These are phyloP conservation scores for Empidonax alnorum DNA, from an alignment of 2,113 vertebrate species.

Conservation along the genomic window DNA sequence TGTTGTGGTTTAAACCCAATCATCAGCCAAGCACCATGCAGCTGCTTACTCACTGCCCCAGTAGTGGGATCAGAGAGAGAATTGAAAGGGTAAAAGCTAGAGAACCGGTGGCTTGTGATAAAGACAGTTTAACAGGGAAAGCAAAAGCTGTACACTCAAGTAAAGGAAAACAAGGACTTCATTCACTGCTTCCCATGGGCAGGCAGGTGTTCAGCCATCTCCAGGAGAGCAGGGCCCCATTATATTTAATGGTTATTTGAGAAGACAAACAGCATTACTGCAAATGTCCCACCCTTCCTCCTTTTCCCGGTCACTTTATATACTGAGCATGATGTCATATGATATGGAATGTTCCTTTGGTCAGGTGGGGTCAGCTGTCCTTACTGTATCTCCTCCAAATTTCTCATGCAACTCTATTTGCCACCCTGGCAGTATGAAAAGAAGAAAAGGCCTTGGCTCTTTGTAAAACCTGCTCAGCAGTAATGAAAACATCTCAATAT, in stretches of 20 bases:
- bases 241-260: not conserved
- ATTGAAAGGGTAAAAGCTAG: not conserved
- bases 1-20: not conserved
- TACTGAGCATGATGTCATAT: not conserved
- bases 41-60: not conserved
- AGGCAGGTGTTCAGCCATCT: not conserved
- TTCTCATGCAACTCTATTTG: not conserved
- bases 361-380: not conserved
- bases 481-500: not conserved
- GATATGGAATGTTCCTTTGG: not conserved
- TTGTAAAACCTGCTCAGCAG: not conserved
- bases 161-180: not conserved
- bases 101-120: not conserved
- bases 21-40: not conserved
- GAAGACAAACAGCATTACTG: not conserved
- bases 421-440: not conserved
- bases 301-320: not conserved
- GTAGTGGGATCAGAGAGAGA: not conserved
- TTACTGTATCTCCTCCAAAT: not conserved
- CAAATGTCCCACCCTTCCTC: not conserved
- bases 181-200: not conserved
- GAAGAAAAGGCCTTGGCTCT: not conserved
- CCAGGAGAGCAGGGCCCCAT: not conserved
- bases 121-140: not conserved
- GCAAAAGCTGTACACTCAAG: not conserved